Base-by-base conservation (phyloP, 2,113 vertebrate genomes). In the Prunella himalayana region DNA sequence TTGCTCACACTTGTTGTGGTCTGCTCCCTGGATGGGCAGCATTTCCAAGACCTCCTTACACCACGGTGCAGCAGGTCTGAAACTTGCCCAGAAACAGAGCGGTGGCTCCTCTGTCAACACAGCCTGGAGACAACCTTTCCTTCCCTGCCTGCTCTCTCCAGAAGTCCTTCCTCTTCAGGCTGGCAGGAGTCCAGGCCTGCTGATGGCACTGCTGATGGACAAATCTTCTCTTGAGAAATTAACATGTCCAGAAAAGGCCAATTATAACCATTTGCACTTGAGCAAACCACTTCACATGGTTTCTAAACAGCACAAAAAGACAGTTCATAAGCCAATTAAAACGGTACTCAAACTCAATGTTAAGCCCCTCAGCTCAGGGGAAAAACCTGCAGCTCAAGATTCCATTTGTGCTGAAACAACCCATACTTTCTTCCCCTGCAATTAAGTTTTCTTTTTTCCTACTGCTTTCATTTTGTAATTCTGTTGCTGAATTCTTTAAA, bases 81-180 rank as follows among this genome's bases (percentile, higher is more conserved):
- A 54, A 54, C 60, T 19, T 2, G 17, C n/a, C 33, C 71, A 59
- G 45, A 5, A 15, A 49, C 0, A n/a, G 53, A 23, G 42, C 6
- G 1, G 56, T 50, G 61, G 31, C 23, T 78, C 25, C n/a, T 41
- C 28, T 21, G 47, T 10, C 57, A 72, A 45, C 45, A 16, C 31
- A 54, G 49, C 49, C 66, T 72, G 24, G 50, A 51, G 60, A 59
- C 47, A 45, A 78, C 47, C 51, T 23, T 39, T 81, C 42, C 64
- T 27, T 78, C 50, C 47, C n/a, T 65, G 47, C 21, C 39, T 0
- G 0, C 51, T 9, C 4, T 20, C 64, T 47, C 56, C 2, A 35
- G 14, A 83, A 49, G 37, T 35, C 76, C 86, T 88, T 54, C 56
- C 56, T 23, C 35, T 66, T 23, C 44, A 75, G 31, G 19, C 2